A percentile compares a stretch with the other conserved stretches of the same genome.
Conservation (phyloP, 2,888 invertebrate species). For the Dryobota labecula region DNA sequence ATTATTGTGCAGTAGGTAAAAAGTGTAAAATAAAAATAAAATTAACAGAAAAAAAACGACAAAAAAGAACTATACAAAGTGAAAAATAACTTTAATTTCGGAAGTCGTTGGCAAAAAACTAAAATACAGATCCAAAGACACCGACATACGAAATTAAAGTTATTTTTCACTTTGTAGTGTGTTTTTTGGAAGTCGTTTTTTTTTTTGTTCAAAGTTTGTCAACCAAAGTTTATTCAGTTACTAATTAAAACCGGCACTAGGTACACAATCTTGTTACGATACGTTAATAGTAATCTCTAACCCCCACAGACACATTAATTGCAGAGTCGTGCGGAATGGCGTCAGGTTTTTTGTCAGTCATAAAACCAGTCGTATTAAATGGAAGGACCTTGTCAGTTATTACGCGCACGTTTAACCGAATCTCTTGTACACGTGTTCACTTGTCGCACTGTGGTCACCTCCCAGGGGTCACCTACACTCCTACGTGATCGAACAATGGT, state of each 20-base stretch:
- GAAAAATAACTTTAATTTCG: too few relatives aligned
- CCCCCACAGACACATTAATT: neutral
- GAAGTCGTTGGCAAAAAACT: too few relatives aligned
- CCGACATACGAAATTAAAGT: too few relatives aligned
- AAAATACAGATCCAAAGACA: too few relatives aligned
- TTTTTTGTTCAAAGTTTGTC: too few relatives aligned
- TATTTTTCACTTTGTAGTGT: too few relatives aligned
- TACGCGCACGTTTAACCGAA: slow-evolving; percentile 32
- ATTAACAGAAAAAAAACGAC: too few relatives aligned
- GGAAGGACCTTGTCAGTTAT: slow-evolving; percentile 28
- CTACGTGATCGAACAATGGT: neutral
- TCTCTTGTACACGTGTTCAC: neutral
- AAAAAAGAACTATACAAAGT: too few relatives aligned
- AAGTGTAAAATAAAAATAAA: too few relatives aligned
- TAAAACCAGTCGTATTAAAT: slow-evolving; percentile 7
- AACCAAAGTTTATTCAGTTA: neutral
- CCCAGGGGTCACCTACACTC: neutral
- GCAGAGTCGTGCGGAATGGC: neutral
- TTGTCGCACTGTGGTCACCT: neutral
- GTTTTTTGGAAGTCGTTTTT: too few relatives aligned
- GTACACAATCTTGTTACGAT: neutral
- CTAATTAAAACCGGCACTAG: neutral
- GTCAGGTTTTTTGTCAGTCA: slow-evolving; percentile 28
- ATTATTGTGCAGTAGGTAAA: too few relatives aligned
- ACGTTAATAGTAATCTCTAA: neutral